Percentiles rank a stretch among this genome's conserved stretches.
phyloP scores from a whole-genome alignment of 2,113 vertebrate species.

The Phoxinus phoxinus region DNA sequence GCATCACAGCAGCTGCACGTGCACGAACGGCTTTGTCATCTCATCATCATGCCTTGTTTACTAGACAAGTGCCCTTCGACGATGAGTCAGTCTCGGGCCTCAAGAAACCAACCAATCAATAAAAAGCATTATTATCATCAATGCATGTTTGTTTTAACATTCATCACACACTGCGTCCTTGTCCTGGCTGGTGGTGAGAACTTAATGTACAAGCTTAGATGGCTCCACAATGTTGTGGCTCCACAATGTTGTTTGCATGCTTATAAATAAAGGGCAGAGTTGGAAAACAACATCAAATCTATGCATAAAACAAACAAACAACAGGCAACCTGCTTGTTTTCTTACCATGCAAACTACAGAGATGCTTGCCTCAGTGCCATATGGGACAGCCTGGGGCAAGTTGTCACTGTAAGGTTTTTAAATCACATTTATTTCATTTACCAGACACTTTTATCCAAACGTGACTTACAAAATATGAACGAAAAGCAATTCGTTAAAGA shows the following conservation, averaged over 20 bases:
- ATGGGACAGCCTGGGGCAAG: neutral
- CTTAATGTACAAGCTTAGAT: neutral
- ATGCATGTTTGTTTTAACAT: neutral
- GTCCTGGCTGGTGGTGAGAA: neutral
- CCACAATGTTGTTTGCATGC: neutral
- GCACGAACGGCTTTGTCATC: neutral
- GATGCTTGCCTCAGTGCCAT: neutral
- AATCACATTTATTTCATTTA: too few species aligned
- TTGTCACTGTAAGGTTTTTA: neutral
- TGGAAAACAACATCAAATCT: neutral
- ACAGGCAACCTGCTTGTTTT: neutral
- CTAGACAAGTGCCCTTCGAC: neutral
- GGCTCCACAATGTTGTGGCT: neutral
- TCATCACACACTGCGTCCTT: neutral
- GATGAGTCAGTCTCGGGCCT: neutral
- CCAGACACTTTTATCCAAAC: too few species aligned
- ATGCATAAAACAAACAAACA: neutral
- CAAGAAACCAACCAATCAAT: neutral
- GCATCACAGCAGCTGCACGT: slow-evolving; percentile 29
- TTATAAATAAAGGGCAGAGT: neutral
- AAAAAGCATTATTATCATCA: neutral
- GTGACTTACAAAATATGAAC: too few species aligned
- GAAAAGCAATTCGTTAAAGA: too few species aligned
- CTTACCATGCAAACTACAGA: neutral
- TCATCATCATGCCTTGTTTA: neutral